Conservation (phyloP, 1,140 invertebrate genomes). For the Ridgeia piscesae region DNA sequence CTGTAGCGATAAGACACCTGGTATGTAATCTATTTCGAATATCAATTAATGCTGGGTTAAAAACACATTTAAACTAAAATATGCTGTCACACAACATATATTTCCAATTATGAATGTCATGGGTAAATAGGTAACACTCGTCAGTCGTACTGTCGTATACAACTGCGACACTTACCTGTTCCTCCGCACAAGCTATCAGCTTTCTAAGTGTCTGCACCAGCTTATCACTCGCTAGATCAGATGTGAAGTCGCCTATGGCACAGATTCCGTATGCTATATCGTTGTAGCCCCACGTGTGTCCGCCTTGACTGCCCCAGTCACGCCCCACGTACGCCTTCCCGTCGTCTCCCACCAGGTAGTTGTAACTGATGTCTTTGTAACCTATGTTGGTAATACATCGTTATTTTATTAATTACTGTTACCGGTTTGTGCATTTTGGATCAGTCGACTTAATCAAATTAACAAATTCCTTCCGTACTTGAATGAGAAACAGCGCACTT, state of each 20-base stretch:
- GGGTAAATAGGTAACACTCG: background rate
- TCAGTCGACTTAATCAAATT: no score
- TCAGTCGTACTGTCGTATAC: background rate
- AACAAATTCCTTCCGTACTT: no score
- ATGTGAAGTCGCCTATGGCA: slow-evolving; percentile 9
- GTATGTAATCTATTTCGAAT: no score
- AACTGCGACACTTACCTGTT: background rate
- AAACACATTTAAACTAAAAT: no score
- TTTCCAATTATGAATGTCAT: no score
- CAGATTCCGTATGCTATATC: slow-evolving; percentile 64
- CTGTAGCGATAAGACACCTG: no score
- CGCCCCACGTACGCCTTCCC: slow-evolving; percentile 75
- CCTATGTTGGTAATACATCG: slow-evolving; percentile 66
- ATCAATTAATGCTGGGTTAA: no score
- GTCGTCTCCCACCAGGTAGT: slow-evolving; percentile 77
- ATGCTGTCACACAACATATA: no score
- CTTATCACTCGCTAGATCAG: background rate
- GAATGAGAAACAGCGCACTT: no score
- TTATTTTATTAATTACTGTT: no score
- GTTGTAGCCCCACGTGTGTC: slow-evolving; percentile 71
- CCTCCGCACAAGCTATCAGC: slow-evolving; percentile 6
- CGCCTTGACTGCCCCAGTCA: slow-evolving; percentile 69
- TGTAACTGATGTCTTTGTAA: slow-evolving; percentile 74
- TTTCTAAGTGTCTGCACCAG: background rate
- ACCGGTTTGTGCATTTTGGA: no score